A percentile compares a stretch with the other conserved stretches of the same genome.
Evolutionary conservation across 1,140 invertebrate genomes (phyloP).

Genomic region (Aradophagus sp.): DNA sequence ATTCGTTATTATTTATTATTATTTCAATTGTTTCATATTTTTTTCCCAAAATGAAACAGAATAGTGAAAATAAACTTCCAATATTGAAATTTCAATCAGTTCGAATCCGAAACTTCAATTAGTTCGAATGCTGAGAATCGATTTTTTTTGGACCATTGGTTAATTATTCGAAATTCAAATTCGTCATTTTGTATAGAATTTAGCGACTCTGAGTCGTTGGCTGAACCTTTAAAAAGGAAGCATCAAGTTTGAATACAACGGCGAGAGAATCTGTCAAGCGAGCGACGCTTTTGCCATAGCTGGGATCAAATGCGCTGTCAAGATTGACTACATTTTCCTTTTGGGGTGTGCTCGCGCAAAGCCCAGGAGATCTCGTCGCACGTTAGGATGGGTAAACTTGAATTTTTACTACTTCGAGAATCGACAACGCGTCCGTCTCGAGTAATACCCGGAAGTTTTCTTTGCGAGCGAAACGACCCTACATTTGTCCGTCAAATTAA

Average conservation of each 20-base stretch:
- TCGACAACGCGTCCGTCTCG: slow-evolving; percentile 21
- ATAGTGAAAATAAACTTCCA: no score
- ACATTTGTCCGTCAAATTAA: slow-evolving; percentile 40
- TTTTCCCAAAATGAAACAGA: no score
- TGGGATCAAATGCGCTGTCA: slow-evolving; percentile 12
- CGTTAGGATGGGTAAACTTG: slow-evolving; percentile 27
- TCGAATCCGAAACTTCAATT: no score
- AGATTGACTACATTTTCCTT: slow-evolving; percentile 28
- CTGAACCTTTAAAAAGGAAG: no score
- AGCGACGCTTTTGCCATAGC: slow-evolving; percentile 2
- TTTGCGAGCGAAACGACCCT: slow-evolving; percentile 14
- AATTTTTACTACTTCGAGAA: slow-evolving; percentile 31
- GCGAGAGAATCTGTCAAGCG: slow-evolving; percentile 1
- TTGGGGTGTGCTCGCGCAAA: slow-evolving; percentile 10
- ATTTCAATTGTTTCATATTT: no score
- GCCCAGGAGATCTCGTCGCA: slow-evolving; percentile 16
- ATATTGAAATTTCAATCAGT: no score
- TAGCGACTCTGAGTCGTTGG: no score
- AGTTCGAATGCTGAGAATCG: no score
- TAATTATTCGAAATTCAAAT: no score
- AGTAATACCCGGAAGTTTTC: slow-evolving; percentile 26
- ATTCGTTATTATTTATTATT: no score
- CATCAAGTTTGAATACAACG: background rate
- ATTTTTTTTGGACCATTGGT: no score
- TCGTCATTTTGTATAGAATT: no score